Conservation (phyloP, 1,140 invertebrate genomes). For the Drepana arcuata region DNA sequence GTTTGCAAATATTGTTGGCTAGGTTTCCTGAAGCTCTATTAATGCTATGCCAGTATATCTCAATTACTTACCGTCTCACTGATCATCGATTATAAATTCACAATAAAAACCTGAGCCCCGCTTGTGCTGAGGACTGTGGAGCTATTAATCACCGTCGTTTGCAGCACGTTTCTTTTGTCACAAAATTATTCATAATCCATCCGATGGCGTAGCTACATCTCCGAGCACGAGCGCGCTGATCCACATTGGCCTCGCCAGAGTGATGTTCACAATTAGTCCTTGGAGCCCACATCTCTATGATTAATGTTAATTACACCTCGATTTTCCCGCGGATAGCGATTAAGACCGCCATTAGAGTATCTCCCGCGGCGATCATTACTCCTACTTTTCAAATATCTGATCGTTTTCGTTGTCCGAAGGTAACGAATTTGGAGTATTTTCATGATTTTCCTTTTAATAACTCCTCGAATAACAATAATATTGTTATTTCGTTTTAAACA, state of each 20-base stretch:
- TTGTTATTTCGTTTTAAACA: too few species aligned
- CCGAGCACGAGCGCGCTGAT: neutral
- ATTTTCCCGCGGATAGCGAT: constrained; percentile 37
- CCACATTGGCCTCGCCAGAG: neutral
- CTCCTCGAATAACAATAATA: too few species aligned
- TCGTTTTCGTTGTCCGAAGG: too few species aligned
- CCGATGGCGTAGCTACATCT: constrained; percentile 4
- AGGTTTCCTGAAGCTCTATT: too few species aligned
- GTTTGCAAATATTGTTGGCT: too few species aligned
- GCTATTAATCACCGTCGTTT: constrained; percentile 28
- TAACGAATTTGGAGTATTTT: too few species aligned
- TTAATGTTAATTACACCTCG: constrained; percentile 57
- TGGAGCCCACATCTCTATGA: constrained; percentile 38
- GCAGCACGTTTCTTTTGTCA: constrained; percentile 25
- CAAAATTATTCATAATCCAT: constrained; percentile 17
- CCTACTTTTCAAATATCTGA: constrained; percentile 22
- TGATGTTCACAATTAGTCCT: constrained; percentile 45
- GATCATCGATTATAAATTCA: too few species aligned
- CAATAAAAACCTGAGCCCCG: too few species aligned
- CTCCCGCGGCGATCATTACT: constrained; percentile 33
- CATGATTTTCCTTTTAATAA: too few species aligned
- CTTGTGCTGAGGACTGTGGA: constrained; percentile 14
- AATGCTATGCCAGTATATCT: too few species aligned
- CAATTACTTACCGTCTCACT: too few species aligned
- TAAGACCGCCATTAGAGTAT: constrained; percentile 36